Evolutionary conservation across 1,140 invertebrate genomes (phyloP), one percentile per base, ranked within the genome.

Genomic region (Steinernema khuongi): DNA sequence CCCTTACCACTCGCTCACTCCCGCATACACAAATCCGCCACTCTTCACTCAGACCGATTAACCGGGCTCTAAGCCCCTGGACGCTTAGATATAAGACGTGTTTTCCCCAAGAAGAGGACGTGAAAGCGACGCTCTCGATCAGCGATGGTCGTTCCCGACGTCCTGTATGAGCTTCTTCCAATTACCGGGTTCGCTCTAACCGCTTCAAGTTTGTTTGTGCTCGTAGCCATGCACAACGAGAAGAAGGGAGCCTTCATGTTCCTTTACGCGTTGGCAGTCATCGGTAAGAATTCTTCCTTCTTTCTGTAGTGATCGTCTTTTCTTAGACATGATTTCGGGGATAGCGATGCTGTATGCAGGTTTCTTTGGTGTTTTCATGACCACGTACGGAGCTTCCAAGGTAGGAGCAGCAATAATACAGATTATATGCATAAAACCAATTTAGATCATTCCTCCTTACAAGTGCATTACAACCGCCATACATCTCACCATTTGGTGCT

Each of bases 11-110:
- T 60, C 50, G 50, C 26, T 60, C 50, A 26, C 50, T 60, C 50
- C 50, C 50, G 7, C 50, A 60, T 26, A n/a, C n/a, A 14, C 50
- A 60, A 60, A 60, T 60, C 50, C 50, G 50, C 50, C n/a, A 4
- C 50, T 60, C 4, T 60, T 60, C 50, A 4, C 50, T 17, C 11
- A 60, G 50, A 60, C 50, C 50, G 50, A 60, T 60, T 60, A 60
- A 22, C 26, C 26, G 22, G 50, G 26, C 14, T 11, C 26, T 14
- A 60, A 60, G 4, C 19, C 22, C 11, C 14, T 7, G 50, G 50
- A 14, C 50, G 50, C 50, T 22, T 41, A n/a, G n/a, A 41, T 41
- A 41, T 41, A 41, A 41, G n/a, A 41, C 7, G 7, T 41, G 36
- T 41, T 41, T 41, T 41, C 36, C 36, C 36, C n/a, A n/a, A 7